A percentile compares a stretch with the other conserved stretches of the same genome.
phyloP scores from a whole-genome alignment of 2,888 invertebrate species.

The Rhorus exstirpatorius region DNA sequence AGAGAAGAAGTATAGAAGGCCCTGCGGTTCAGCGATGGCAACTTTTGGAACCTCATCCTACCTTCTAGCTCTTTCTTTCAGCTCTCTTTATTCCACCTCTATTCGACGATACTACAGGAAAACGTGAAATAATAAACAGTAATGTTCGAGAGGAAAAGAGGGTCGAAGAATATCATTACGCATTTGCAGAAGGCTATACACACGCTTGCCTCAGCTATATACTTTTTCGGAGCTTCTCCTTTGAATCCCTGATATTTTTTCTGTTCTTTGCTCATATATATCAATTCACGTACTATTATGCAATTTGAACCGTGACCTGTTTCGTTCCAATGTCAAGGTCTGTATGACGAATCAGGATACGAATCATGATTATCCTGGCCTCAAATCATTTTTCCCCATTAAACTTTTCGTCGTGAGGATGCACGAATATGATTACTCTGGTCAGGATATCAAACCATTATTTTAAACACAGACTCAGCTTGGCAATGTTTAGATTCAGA shows the following conservation, averaged over 20 bases:
- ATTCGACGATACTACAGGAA: constrained; percentile 48
- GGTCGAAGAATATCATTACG: constrained; percentile 73
- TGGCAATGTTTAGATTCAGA: too few relatives aligned
- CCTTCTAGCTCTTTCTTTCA: constrained; percentile 34
- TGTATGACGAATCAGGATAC: too few relatives aligned
- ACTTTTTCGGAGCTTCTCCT: background rate
- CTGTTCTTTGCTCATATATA: too few relatives aligned
- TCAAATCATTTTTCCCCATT: too few relatives aligned
- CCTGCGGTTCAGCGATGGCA: constrained; percentile 58
- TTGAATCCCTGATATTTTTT: too few relatives aligned
- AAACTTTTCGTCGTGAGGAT: too few relatives aligned
- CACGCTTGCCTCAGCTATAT: background rate
- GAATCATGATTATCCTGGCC: too few relatives aligned
- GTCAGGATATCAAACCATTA: too few relatives aligned
- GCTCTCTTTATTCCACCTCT: constrained; percentile 22
- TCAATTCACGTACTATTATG: too few relatives aligned
- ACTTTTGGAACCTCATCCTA: constrained; percentile 41
- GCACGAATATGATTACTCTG: too few relatives aligned
- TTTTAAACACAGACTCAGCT: too few relatives aligned
- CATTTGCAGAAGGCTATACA: constrained; percentile 66
- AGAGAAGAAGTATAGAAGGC: constrained; percentile 57
- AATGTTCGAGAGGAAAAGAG: constrained; percentile 71
- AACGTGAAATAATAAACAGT: constrained; percentile 74
- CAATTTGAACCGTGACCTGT: too few relatives aligned
- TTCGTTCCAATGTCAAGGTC: background rate